Conservation (phyloP, 2,888 invertebrate species). For the Digitonthophagus gazella region DNA sequence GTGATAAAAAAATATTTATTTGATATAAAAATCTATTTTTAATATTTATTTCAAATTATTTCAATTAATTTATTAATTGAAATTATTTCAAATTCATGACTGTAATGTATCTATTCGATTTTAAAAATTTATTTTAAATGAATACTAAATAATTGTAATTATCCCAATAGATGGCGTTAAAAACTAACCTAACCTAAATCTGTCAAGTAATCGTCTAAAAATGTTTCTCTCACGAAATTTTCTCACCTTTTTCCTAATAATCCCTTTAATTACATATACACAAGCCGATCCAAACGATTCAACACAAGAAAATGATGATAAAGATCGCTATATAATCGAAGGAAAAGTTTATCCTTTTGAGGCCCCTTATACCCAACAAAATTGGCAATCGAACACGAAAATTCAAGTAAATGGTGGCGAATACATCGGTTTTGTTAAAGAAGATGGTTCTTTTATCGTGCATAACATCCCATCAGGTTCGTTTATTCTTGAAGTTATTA, state of each 20-base stretch:
- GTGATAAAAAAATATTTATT: not conserved
- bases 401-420: constrained; percentile 88
- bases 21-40: not conserved
- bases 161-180: not conserved
- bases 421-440: constrained; percentile 81
- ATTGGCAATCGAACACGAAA: constrained; percentile 76
- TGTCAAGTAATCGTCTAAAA: constrained; percentile 12
- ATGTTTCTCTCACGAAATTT: constrained; percentile 1
- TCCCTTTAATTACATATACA: constrained; percentile 3
- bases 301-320: constrained; percentile 50
- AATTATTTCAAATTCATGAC: too few species aligned
- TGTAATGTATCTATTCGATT: too few species aligned
- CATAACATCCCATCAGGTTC: constrained; percentile 89
- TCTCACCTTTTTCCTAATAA: not conserved
- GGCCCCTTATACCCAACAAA: constrained; percentile 54
- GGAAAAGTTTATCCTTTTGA: constrained; percentile 75
- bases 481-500: constrained; percentile 87
- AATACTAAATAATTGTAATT: not conserved
- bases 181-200: constrained; percentile 10
- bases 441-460: constrained; percentile 88
- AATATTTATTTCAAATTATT: not conserved
- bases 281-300: constrained; percentile 32
- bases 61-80: not conserved
- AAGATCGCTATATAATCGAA: constrained; percentile 70
- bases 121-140: not conserved